These are phyloP conservation scores for Onchidella celtica DNA, from an alignment of 2,888 invertebrate species.

Conservation along the genomic window DNA sequence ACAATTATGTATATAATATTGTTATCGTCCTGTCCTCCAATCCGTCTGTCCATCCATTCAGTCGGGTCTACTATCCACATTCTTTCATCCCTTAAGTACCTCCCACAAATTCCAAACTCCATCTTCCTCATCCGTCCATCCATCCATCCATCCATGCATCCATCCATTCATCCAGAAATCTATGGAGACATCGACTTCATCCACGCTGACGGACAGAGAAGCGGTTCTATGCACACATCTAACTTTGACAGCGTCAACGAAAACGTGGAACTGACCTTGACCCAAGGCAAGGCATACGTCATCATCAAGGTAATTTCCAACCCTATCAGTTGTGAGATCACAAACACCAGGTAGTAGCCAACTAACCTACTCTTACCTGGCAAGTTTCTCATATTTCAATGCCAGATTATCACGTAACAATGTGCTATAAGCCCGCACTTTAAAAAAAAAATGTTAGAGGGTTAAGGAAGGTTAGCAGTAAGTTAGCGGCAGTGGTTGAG, in stretches of 20 bases:
- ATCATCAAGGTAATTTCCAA: conserved; percentile 63
- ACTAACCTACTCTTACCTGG: too few relatives aligned
- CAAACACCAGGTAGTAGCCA: too few relatives aligned
- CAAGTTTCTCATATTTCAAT: too few relatives aligned
- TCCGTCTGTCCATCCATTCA: background rate
- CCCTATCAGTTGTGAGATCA: background rate
- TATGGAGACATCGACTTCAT: conserved; percentile 70
- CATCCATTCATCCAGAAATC: conserved; percentile 57
- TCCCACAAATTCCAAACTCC: too few relatives aligned
- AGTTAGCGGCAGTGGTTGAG: too few relatives aligned
- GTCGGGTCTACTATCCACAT: background rate
- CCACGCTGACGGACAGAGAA: conserved; percentile 68
- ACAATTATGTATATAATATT: too few relatives aligned
- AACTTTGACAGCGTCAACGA: conserved; percentile 74
- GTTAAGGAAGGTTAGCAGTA: too few relatives aligned
- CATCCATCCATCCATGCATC: background rate
- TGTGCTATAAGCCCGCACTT: too few relatives aligned
- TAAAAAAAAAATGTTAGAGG: too few relatives aligned
- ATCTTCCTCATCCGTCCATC: background rate
- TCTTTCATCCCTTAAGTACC: too few relatives aligned
- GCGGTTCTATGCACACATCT: conserved; percentile 58
- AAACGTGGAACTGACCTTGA: conserved; percentile 70
- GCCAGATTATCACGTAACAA: too few relatives aligned
- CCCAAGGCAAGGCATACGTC: conserved; percentile 71
- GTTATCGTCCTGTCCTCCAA: background rate